Base-by-base conservation (phyloP, 2,797 vertebrate genomes). In the Zalophus californianus region DNA sequence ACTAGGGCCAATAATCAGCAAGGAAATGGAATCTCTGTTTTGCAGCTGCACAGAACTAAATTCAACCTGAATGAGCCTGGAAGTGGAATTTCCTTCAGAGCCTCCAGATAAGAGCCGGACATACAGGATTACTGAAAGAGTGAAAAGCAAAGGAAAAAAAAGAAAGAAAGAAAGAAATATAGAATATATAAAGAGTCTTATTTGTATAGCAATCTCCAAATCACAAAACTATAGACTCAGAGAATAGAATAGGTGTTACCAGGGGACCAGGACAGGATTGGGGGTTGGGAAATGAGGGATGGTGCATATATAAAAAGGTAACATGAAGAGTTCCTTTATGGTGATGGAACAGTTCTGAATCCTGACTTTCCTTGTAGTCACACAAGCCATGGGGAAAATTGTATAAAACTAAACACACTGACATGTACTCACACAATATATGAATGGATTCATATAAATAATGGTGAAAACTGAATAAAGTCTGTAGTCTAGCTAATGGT, bases 231-330 rank as follows among this genome's bases (percentile, higher is more conserved):
- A 32, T 88, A 12, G 7, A 86, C 12, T 12, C 35, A 14, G 58
- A 27, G 14, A 48, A 25, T 35, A 6, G 21, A 14, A 52, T 73
- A 52, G 32, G 58, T 3, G 5, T 25, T 41, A 5, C 35, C 32
- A 21, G 13, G 2, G 4, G 4, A 89, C 4, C 18, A 9, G 15
- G 14, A 72, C 21, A 64, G 16, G 2, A 15, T 21, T 44, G 7
- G 21, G 8, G 13, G 32, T 2, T 72, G 38, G 21, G 12, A 11
- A 25, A 72, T 5, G 15, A 13, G 13, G 2, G 20, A 16, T 52
- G 18, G 1, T n/a, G 5, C 9, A 60, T 1, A 48, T 12, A 73
- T 25, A 18, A 86, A 64, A 1, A 1, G 13, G 6, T 3, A 2
- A 20, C 13, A 56, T 5, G 25, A 64, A 52, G 10, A 50, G 7